Conservation (phyloP, 2,888 invertebrate species). For the Hololepta plana region DNA sequence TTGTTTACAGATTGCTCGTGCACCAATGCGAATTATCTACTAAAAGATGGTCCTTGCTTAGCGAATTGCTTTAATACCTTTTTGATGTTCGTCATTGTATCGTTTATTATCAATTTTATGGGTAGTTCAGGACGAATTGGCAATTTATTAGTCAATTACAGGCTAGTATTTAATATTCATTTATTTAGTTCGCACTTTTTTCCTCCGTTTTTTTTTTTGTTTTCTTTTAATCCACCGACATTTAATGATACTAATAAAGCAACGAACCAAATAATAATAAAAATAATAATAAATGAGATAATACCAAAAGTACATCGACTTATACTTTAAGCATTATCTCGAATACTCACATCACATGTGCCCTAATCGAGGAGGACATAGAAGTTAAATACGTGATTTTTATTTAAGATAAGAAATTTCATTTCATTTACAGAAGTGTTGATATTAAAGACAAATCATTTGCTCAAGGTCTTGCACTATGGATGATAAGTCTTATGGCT, state of each 20-base stretch:
- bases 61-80: constrained; percentile 19
- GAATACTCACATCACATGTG: too few relatives aligned
- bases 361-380: too few relatives aligned
- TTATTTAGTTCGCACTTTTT: too few relatives aligned
- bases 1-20: constrained; percentile 10
- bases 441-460: constrained; percentile 42
- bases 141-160: constrained; percentile 43
- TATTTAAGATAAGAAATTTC: constrained; percentile 4
- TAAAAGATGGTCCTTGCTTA: constrained; percentile 23
- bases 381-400: too few relatives aligned
- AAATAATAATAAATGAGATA: too few relatives aligned
- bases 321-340: too few relatives aligned
- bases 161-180: constrained; percentile 17
- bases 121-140: constrained; percentile 48
- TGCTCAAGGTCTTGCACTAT: constrained; percentile 41
- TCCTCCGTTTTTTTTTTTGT: too few relatives aligned
- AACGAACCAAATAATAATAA: too few relatives aligned
- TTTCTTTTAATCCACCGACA: too few relatives aligned
- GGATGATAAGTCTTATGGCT: constrained; percentile 41
- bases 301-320: too few relatives aligned
- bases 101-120: constrained; percentile 36
- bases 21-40: constrained; percentile 8
- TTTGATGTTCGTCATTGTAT: constrained; percentile 30
- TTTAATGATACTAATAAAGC: too few relatives aligned
- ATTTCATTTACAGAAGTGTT: constrained; percentile 29